phyloP scores from a whole-genome alignment of 1,140 invertebrate species.

The Homarus americanus region DNA sequence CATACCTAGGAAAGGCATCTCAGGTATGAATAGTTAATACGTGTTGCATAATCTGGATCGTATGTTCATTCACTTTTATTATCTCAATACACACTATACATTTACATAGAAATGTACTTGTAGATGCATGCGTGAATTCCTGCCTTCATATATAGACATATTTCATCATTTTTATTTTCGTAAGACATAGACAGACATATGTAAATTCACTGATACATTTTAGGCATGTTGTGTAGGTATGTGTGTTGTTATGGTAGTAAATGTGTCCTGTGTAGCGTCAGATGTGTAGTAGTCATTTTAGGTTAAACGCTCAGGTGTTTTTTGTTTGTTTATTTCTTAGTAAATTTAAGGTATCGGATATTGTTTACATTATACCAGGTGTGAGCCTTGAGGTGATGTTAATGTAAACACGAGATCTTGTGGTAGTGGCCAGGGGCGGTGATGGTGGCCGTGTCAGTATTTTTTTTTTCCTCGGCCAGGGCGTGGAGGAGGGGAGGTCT shows the following conservation, averaged over 20 bases:
- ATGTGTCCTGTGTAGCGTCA: too few relatives aligned
- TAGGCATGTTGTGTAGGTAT: too few relatives aligned
- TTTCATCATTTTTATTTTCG: background rate
- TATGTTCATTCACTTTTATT: background rate
- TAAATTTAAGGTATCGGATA: too few relatives aligned
- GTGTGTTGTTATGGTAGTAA: too few relatives aligned
- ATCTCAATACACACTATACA: background rate
- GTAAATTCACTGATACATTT: too few relatives aligned
- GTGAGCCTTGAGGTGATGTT: too few relatives aligned
- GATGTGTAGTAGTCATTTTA: too few relatives aligned
- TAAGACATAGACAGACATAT: too few relatives aligned
- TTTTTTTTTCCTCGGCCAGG: background rate
- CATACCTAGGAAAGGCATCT: background rate
- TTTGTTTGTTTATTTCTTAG: too few relatives aligned
- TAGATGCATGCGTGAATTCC: background rate
- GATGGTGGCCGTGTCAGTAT: background rate
- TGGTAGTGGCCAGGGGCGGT: background rate
- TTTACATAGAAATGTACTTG: background rate
- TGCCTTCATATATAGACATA: background rate
- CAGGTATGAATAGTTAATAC: background rate
- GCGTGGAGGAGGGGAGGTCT: background rate
- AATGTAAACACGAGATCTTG: too few relatives aligned
- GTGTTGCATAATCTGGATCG: background rate
- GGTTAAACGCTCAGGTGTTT: too few relatives aligned
- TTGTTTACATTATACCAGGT: too few relatives aligned